Conservation (phyloP, 2,113 vertebrate species). For the Thymallus thymallus region DNA sequence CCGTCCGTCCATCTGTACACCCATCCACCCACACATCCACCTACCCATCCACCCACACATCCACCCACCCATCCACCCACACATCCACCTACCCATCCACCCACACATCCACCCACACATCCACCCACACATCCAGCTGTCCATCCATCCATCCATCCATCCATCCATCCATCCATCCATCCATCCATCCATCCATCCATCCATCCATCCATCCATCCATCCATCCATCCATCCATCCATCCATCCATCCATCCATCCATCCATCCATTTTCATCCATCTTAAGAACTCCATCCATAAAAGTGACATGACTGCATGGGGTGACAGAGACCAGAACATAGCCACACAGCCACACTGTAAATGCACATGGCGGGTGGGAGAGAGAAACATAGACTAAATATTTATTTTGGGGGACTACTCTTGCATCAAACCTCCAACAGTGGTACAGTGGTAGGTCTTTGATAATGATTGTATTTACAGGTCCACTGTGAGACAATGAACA, state of each 20-base stretch:
- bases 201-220: not conserved
- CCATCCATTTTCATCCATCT: not conserved
- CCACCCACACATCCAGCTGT: not conserved
- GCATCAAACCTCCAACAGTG: constrained; percentile 4
- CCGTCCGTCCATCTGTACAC: not conserved
- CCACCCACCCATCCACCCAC: not conserved
- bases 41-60: not conserved
- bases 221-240: not conserved
- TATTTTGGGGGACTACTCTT: not conserved
- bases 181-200: not conserved
- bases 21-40: not conserved
- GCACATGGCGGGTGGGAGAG: not conserved
- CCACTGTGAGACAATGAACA: constrained; percentile 26
- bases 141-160: too few species aligned
- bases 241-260: not conserved
- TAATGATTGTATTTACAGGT: constrained; percentile 2
- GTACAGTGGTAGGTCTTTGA: not conserved
- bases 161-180: not conserved
- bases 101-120: not conserved
- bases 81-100: not conserved
- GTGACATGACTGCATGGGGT: constrained; percentile 1
- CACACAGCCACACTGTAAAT: constrained; percentile 7
- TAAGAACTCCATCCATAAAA: constrained; percentile 1
- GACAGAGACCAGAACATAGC: constrained; percentile 8
- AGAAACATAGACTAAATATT: constrained; percentile 7